Evolutionary conservation across 2,888 invertebrate species (phyloP).

Genomic region (Buathra laborator): DNA sequence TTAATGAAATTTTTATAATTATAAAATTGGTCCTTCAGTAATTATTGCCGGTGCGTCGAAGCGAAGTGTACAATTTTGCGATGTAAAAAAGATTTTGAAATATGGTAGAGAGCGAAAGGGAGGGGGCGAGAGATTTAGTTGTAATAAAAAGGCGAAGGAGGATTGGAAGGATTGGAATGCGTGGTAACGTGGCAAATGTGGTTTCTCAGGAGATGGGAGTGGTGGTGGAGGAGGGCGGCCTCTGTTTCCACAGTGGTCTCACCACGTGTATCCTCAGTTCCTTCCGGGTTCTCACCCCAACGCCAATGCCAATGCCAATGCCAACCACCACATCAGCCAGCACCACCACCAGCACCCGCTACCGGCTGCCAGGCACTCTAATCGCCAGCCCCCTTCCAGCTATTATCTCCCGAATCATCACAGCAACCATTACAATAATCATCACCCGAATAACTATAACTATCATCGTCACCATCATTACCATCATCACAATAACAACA

Average conservation of each 20-base stretch:
- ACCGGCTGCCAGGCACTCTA: constrained; percentile 86
- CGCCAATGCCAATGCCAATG: constrained; percentile 87
- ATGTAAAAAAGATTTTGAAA: constrained; percentile 41
- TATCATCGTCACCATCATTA: constrained; percentile 88
- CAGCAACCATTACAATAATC: constrained; percentile 86
- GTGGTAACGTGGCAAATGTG: constrained; percentile 82
- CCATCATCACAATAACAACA: constrained; percentile 87
- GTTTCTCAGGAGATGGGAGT: constrained; percentile 84
- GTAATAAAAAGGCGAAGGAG: neutral
- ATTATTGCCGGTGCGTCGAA: neutral
- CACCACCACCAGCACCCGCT: constrained; percentile 86
- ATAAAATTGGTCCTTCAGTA: neutral
- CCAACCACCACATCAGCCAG: constrained; percentile 86
- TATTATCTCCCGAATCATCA: constrained; percentile 87
- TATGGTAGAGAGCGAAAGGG: neutral
- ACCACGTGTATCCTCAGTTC: constrained; percentile 97
- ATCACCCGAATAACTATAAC: constrained; percentile 87
- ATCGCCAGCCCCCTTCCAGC: constrained; percentile 84
- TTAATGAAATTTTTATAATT: neutral
- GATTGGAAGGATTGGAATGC: constrained; percentile 65
- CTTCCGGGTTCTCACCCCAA: constrained; percentile 95
- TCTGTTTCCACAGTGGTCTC: constrained; percentile 97
- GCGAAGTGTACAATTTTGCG: neutral
- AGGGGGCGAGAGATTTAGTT: constrained; percentile 3
- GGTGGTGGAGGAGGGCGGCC: constrained; percentile 90